Evolutionary conservation across 2,113 vertebrate genomes (phyloP).

Genomic region (Oxyruncus cristatus): DNA sequence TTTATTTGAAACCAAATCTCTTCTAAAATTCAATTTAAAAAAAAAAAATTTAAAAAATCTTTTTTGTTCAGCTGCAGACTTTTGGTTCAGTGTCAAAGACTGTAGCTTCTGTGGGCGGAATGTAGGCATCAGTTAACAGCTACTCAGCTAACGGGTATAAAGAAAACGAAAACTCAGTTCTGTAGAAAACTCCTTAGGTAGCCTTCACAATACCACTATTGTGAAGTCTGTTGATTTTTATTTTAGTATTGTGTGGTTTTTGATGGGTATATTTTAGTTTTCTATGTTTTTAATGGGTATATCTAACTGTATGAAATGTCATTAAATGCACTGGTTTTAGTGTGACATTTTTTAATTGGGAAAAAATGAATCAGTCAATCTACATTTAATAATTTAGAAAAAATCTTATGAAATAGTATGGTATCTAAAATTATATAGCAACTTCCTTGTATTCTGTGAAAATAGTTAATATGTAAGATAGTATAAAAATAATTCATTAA

Average conservation of each 20-base stretch:
- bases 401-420: neutral
- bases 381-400: neutral
- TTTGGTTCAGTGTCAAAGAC: neutral
- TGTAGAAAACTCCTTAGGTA: neutral
- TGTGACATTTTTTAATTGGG: neutral
- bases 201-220: neutral
- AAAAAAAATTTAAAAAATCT: neutral
- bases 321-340: neutral
- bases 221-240: neutral
- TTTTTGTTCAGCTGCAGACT: neutral
- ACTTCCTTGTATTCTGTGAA: neutral
- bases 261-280: neutral
- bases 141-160: neutral
- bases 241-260: neutral
- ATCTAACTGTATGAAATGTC: neutral
- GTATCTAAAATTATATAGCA: neutral
- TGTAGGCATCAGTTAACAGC: neutral
- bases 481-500: neutral
- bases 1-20: constrained; percentile 58
- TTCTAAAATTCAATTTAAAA: constrained; percentile 27
- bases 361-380: neutral
- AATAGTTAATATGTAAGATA: neutral
- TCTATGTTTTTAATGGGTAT: neutral
- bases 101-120: neutral
- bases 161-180: neutral